Evolutionary conservation across 1,140 invertebrate genomes (phyloP).

Genomic region (Arion vulgaris): DNA sequence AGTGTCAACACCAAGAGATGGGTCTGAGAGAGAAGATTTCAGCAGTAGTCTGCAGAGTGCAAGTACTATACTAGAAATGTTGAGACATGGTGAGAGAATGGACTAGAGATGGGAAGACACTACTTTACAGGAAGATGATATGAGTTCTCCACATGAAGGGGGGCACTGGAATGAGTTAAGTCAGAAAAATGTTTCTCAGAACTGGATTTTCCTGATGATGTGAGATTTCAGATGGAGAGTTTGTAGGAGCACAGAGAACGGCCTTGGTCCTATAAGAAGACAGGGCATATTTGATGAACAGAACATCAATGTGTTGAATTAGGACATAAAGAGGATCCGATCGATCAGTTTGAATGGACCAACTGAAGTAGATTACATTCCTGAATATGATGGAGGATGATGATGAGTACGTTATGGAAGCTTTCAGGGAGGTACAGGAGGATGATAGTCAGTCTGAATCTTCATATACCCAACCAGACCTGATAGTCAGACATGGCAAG

Average conservation of each 20-base stretch:
- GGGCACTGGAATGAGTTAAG: conserved; percentile 69
- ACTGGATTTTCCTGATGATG: conserved; percentile 46
- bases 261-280: neutral
- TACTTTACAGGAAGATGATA: conserved; percentile 52
- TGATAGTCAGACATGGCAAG: neutral
- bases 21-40: conserved; percentile 39
- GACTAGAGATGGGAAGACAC: conserved; percentile 41
- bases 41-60: conserved; percentile 54
- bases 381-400: conserved; percentile 61
- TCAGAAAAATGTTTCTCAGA: conserved; percentile 54
- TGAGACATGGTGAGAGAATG: conserved; percentile 41
- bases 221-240: conserved; percentile 34
- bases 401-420: neutral
- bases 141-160: conserved; percentile 72
- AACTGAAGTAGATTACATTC: conserved; percentile 76
- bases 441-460: neutral
- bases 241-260: conserved; percentile 23
- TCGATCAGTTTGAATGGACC: conserved; percentile 74
- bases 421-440: neutral
- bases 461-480: neutral
- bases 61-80: conserved; percentile 48
- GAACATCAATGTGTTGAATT: neutral
- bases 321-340: neutral
- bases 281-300: neutral
- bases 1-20: conserved; percentile 51